Evolutionary conservation across 2,888 invertebrate genomes (phyloP).

Genomic region (Himalopsyche anomala): DNA sequence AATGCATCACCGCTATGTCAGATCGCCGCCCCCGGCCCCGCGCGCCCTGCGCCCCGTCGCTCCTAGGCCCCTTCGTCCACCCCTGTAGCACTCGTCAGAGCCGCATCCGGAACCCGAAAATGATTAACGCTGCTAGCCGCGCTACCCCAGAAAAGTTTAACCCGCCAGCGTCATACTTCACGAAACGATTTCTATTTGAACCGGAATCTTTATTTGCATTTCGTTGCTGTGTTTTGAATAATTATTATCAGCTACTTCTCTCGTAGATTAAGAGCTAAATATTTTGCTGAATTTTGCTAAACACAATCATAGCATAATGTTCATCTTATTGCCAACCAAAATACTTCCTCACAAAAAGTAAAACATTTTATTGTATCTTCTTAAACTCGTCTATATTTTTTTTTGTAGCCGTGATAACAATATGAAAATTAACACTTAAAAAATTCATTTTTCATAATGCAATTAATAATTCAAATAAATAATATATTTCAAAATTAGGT

Average conservation of each 20-base stretch:
- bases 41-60: slow-evolving; percentile 36
- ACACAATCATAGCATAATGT: too few species aligned
- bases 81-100: slow-evolving; percentile 29
- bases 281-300: neutral
- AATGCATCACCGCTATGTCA: slow-evolving; percentile 60
- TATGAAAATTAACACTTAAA: too few species aligned
- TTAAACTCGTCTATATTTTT: too few species aligned
- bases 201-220: slow-evolving; percentile 29
- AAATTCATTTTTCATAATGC: too few species aligned
- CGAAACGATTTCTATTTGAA: slow-evolving; percentile 4
- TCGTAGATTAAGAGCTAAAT: neutral
- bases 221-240: slow-evolving; percentile 30
- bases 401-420: too few species aligned
- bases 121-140: neutral
- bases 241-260: neutral
- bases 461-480: too few species aligned
- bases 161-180: slow-evolving; percentile 26
- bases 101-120: slow-evolving; percentile 34
- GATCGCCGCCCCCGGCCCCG: slow-evolving; percentile 46
- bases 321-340: too few species aligned
- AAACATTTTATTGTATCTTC: too few species aligned
- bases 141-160: slow-evolving; percentile 34
- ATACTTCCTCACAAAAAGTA: too few species aligned
- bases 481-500: too few species aligned
- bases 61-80: slow-evolving; percentile 1